phyloP scores from a whole-genome alignment of 2,113 vertebrate genomes.

The Phylloscopus trochiloides region DNA sequence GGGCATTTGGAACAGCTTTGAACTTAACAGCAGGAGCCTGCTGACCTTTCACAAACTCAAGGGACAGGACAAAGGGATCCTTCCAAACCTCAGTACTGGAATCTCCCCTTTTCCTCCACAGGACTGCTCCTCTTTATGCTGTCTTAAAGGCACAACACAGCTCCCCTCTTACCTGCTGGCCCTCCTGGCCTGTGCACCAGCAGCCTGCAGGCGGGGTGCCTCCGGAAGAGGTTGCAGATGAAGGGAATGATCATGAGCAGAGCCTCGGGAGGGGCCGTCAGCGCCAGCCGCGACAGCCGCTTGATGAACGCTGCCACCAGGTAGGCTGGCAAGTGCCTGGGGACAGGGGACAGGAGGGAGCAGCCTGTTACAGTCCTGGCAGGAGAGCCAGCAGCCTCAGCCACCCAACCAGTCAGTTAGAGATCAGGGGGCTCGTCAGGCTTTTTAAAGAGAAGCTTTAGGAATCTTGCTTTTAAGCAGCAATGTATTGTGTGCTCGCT shows the following conservation, averaged over 20 bases:
- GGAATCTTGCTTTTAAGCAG: not conserved
- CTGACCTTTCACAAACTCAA: not conserved
- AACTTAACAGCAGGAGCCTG: not conserved
- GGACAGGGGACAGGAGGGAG: not conserved
- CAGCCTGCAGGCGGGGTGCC: slow-evolving; percentile 86
- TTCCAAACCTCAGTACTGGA: not conserved
- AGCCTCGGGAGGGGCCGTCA: slow-evolving; percentile 85
- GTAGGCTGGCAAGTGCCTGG: slow-evolving; percentile 90
- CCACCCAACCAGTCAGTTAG: not conserved
- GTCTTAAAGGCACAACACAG: fast-evolving
- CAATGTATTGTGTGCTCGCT: fast-evolving
- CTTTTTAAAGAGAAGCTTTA: not conserved
- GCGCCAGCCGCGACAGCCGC: slow-evolving; percentile 85
- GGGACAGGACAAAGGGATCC: not conserved
- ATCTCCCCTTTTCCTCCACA: not conserved
- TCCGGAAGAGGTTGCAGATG: slow-evolving; percentile 90
- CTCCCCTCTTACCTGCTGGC: not conserved
- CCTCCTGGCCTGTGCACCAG: slow-evolving; percentile 83
- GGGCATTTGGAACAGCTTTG: not conserved
- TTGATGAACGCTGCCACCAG: slow-evolving; percentile 93
- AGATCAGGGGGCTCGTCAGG: not conserved
- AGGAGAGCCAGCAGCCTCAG: not conserved
- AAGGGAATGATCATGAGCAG: slow-evolving; percentile 90
- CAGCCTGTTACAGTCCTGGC: not conserved
- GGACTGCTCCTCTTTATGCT: not conserved